Evolutionary conservation across 2,113 vertebrate species (phyloP).

Genomic region (Crotophaga sulcirostris): DNA sequence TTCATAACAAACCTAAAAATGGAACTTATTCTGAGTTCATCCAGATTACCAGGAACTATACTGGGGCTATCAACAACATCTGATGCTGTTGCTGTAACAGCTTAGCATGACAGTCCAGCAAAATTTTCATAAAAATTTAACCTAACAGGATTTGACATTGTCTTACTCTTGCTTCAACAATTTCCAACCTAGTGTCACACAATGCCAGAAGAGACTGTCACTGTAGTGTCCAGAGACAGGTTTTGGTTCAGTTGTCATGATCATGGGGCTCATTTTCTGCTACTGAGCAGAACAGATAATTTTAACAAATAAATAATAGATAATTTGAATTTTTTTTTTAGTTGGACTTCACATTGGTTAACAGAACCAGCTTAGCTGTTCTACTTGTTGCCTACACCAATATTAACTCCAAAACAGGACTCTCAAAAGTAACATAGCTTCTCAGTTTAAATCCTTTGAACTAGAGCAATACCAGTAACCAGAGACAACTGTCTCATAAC

Average conservation of each 20-base stretch:
- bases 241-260: too few relatives aligned
- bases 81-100: background rate
- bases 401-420: background rate
- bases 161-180: background rate
- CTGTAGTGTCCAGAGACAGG: too few relatives aligned
- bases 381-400: background rate
- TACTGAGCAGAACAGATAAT: background rate
- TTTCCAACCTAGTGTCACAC: background rate
- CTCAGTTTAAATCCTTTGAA: background rate
- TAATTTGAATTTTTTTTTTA: background rate
- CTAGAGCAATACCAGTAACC: background rate
- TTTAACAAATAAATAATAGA: background rate
- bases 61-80: fast-evolving
- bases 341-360: background rate
- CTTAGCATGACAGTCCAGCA: background rate
- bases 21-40: background rate
- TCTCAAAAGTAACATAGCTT: background rate
- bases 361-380: too few relatives aligned
- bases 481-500: background rate
- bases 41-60: background rate
- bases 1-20: background rate
- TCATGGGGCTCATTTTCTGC: background rate
- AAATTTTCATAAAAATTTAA: background rate
- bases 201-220: background rate
- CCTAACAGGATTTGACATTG: background rate